These are phyloP conservation scores for Acleris cristana DNA, from an alignment of 2,888 invertebrate species.

Conservation along the genomic window DNA sequence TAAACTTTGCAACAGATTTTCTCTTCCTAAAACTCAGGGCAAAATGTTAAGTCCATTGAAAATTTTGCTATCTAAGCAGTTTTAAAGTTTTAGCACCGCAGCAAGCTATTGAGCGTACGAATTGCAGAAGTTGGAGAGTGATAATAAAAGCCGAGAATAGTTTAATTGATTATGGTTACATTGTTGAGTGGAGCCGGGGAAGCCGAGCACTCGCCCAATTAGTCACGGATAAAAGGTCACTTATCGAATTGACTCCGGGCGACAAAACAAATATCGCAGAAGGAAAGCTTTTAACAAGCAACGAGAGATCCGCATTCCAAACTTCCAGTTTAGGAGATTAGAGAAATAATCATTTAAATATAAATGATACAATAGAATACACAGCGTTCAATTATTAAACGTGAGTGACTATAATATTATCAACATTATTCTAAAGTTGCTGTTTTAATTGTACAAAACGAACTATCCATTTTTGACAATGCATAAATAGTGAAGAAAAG, in stretches of 20 bases:
- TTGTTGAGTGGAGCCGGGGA: slow-evolving; percentile 49
- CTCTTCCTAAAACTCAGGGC: slow-evolving; percentile 14
- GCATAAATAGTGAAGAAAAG: too few relatives aligned
- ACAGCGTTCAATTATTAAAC: too few relatives aligned
- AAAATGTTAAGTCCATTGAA: slow-evolving; percentile 31
- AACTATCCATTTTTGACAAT: too few relatives aligned
- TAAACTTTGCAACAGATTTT: slow-evolving; percentile 17
- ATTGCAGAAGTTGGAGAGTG: slow-evolving; percentile 29
- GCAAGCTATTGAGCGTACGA: slow-evolving; percentile 33
- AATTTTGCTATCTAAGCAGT: slow-evolving; percentile 30
- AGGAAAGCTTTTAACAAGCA: slow-evolving; percentile 63
- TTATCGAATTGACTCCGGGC: slow-evolving; percentile 51
- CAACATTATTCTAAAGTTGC: too few relatives aligned
- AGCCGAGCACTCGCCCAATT: slow-evolving; percentile 60
- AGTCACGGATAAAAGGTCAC: slow-evolving; percentile 66
- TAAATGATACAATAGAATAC: too few relatives aligned
- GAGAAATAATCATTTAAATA: not conserved
- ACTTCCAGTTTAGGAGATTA: not conserved
- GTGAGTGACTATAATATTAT: too few relatives aligned
- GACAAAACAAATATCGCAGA: slow-evolving; percentile 59
- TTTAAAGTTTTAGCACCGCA: slow-evolving; percentile 35
- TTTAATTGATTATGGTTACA: slow-evolving; percentile 55
- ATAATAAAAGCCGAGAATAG: slow-evolving; percentile 44
- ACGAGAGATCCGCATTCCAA: slow-evolving; percentile 38
- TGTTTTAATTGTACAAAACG: too few relatives aligned